Evolutionary conservation across 1,140 invertebrate species (phyloP).

Genomic region (Drosophila repleta): DNA sequence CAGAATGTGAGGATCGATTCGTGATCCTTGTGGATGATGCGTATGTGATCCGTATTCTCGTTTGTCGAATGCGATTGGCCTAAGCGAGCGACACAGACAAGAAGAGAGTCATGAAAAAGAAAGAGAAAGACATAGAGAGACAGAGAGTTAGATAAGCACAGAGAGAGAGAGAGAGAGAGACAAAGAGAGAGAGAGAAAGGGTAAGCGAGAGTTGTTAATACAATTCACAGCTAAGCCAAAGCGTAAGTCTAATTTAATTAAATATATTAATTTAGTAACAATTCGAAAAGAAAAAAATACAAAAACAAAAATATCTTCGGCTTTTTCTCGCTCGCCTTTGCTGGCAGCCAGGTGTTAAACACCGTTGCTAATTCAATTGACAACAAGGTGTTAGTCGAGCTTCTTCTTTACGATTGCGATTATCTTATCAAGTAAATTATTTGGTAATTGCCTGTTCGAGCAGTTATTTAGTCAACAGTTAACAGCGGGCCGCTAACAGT

Average conservation of each 20-base stretch:
- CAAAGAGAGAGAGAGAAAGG: conserved; percentile 10
- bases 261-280: neutral
- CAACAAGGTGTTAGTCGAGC: neutral
- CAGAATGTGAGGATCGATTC: conserved; percentile 99
- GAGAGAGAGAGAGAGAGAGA: conserved; percentile 1
- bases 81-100: conserved; percentile 13
- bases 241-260: neutral
- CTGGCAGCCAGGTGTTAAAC: neutral
- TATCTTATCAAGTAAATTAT: conserved; percentile 11
- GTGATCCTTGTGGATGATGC: conserved; percentile 99
- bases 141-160: no score
- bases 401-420: conserved; percentile 17
- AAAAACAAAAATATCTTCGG: no score
- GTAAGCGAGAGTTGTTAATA: conserved; percentile 10
- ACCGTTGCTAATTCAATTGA: neutral
- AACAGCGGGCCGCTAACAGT: conserved; percentile 5
- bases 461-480: conserved; percentile 1
- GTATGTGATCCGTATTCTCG: conserved; percentile 90
- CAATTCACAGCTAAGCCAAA: conserved; percentile 1
- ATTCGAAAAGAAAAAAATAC: no score
- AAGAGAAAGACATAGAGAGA: conserved; percentile 1
- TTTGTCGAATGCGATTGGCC: conserved; percentile 75
- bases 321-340: no score
- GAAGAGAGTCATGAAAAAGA: neutral
- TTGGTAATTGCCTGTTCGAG: conserved; percentile 10